phyloP scores from a whole-genome alignment of 2,888 invertebrate genomes.

The Watsonalla cultraria region DNA sequence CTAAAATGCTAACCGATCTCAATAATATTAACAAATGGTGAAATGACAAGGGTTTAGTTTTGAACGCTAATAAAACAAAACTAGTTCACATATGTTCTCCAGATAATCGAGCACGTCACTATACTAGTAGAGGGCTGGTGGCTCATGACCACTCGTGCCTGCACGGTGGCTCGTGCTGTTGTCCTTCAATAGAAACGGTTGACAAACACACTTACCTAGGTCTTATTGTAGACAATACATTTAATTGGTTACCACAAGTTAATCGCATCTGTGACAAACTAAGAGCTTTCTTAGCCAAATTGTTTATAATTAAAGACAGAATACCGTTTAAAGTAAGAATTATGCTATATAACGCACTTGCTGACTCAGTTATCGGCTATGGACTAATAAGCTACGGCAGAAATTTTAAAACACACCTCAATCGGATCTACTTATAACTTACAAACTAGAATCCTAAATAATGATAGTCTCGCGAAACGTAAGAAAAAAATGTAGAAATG shows the following conservation, averaged over 20 bases:
- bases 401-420: slow-evolving; percentile 1
- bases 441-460: not conserved
- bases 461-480: not conserved
- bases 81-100: slow-evolving; percentile 6
- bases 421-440: not conserved
- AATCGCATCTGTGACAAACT: slow-evolving; percentile 2
- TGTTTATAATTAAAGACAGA: not conserved
- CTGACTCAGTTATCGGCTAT: slow-evolving; percentile 1
- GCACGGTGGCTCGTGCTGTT: not conserved
- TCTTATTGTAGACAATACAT: slow-evolving; percentile 7
- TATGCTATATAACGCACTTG: slow-evolving; percentile 3
- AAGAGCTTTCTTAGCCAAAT: not conserved
- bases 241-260: slow-evolving; percentile 8
- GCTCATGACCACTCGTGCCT: slow-evolving; percentile 5
- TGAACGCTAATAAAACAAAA: slow-evolving; percentile 15
- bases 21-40: slow-evolving; percentile 12
- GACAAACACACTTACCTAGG: slow-evolving; percentile 8
- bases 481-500: no score
- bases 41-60: slow-evolving; percentile 15
- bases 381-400: slow-evolving; percentile 2
- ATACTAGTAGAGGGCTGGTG: not conserved
- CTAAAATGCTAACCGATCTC: slow-evolving; percentile 8
- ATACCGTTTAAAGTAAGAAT: not conserved
- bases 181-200: slow-evolving; percentile 4
- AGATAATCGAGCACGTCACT: not conserved